Evolutionary conservation across 2,888 invertebrate genomes (phyloP).

Genomic region (Dryocosmus kuriphilus): DNA sequence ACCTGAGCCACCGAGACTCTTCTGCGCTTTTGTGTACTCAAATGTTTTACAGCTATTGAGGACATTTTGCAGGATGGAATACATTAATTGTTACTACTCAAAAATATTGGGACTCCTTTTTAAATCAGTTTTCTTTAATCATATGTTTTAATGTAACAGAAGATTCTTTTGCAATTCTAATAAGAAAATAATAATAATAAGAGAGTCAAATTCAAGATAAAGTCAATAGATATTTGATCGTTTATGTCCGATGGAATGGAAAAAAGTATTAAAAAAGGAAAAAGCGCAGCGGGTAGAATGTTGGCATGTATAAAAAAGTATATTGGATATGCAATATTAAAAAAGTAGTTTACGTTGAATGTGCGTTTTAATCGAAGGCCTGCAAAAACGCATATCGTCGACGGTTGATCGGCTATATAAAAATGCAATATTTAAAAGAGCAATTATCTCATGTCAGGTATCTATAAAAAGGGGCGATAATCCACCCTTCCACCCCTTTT

Average conservation of each 20-base stretch:
- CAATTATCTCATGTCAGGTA: conserved; percentile 69
- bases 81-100: no score
- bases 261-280: neutral
- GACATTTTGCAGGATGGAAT: neutral
- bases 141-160: no score
- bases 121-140: no score
- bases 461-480: conserved; percentile 59
- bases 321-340: conserved; percentile 4
- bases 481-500: conserved; percentile 42
- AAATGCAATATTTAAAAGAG: conserved; percentile 66
- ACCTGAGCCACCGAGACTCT: no score
- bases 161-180: no score
- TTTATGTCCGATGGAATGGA: no score
- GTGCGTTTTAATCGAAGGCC: conserved; percentile 68
- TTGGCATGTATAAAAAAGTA: neutral
- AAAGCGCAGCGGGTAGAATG: conserved; percentile 25
- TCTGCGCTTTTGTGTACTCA: conserved; percentile 3
- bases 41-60: neutral
- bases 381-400: conserved; percentile 68
- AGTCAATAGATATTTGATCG: no score
- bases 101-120: no score
- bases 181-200: no score
- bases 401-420: conserved; percentile 65
- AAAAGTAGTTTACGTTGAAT: conserved; percentile 46
- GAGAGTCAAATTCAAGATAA: no score